These are phyloP conservation scores for Baronia brevicornis DNA, from an alignment of 2,888 invertebrate genomes.

Conservation along the genomic window DNA sequence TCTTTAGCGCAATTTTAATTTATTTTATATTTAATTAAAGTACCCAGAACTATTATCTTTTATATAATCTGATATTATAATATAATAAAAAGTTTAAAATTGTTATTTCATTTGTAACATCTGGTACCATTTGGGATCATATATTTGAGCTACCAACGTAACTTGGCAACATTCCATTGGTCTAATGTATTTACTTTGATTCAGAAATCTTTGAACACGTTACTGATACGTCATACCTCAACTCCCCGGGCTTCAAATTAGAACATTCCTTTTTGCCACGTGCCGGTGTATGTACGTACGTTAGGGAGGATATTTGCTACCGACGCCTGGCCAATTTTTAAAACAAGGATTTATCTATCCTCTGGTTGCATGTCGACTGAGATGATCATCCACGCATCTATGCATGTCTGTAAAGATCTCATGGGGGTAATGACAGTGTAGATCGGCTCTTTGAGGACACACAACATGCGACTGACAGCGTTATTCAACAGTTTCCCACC, in stretches of 20 bases:
- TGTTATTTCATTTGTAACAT: no score
- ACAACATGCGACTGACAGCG: background rate
- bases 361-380: constrained; percentile 6
- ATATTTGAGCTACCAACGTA: no score
- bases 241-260: constrained; percentile 5
- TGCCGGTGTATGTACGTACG: constrained; percentile 7
- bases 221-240: constrained; percentile 5
- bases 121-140: no score
- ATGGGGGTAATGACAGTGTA: constrained; percentile 2
- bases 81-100: no score
- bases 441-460: background rate
- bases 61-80: no score
- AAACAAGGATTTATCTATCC: constrained; percentile 5
- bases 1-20: no score
- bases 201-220: no score
- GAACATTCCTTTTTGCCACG: constrained; percentile 6
- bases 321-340: constrained; percentile 5
- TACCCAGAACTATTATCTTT: no score
- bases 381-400: constrained; percentile 4
- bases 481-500: background rate
- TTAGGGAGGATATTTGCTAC: constrained; percentile 7
- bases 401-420: constrained; percentile 9
- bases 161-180: no score
- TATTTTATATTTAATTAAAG: no score
- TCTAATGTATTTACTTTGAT: no score